Percentiles rank a stretch among this genome's conserved stretches.
Conservation (phyloP, 2,888 invertebrate genomes). For the Yponomeuta malinellus region DNA sequence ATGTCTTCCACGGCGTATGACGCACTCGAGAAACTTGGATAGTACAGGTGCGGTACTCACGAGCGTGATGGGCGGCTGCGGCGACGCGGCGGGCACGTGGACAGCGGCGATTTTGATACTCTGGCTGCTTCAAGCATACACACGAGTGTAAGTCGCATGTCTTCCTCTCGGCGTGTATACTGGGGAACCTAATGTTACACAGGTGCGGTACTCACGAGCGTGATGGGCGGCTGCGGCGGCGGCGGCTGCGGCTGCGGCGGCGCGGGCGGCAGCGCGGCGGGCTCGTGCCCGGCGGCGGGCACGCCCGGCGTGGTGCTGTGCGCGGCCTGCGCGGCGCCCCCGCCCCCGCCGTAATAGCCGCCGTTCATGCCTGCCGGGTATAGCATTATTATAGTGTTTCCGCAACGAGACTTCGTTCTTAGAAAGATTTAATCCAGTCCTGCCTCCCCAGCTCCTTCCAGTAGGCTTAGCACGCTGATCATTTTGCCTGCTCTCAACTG, state of each 20-base stretch:
- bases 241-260: slow-evolving; percentile 45
- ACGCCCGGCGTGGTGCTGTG: slow-evolving; percentile 86
- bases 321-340: slow-evolving; percentile 87
- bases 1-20: background rate
- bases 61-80: slow-evolving; percentile 1
- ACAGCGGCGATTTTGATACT: background rate
- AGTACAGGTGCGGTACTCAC: background rate
- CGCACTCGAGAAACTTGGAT: background rate
- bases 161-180: too few species aligned
- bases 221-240: slow-evolving; percentile 53
- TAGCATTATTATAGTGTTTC: too few species aligned
- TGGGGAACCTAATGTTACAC: too few species aligned
- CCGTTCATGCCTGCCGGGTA: slow-evolving; percentile 77
- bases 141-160: background rate
- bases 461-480: too few species aligned
- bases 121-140: background rate
- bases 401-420: too few species aligned
- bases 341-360: slow-evolving; percentile 81
- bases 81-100: background rate
- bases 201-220: slow-evolving; percentile 30
- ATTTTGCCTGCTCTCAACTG: too few species aligned
- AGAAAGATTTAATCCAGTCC: too few species aligned
- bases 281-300: slow-evolving; percentile 56
- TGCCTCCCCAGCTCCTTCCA: too few species aligned
- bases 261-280: slow-evolving; percentile 53